Conservation (phyloP, 2,113 vertebrate species). For the Lepidothrix coronata region DNA sequence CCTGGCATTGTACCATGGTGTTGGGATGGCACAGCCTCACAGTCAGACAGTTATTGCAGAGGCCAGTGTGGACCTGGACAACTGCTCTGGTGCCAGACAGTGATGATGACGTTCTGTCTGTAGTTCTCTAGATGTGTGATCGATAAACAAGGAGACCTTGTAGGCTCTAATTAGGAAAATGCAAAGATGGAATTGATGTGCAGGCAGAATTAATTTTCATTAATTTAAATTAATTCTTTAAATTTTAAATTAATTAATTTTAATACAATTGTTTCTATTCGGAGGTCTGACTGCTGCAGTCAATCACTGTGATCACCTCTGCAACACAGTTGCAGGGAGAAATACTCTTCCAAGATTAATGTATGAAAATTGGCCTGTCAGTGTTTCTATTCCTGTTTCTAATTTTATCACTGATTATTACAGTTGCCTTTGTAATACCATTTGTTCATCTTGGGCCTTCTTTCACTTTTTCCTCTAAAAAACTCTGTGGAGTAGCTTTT, state of each 20-base stretch:
- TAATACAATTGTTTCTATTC: neutral
- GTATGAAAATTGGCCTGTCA: neutral
- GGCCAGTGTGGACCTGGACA: neutral
- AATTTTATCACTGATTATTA: neutral
- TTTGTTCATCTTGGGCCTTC: neutral
- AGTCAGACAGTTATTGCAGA: neutral
- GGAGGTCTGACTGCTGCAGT: neutral
- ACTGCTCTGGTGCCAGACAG: neutral
- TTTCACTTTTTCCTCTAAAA: neutral
- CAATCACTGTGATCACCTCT: neutral
- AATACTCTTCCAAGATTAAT: neutral
- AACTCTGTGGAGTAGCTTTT: neutral
- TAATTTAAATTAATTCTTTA: neutral
- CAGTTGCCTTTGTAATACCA: neutral
- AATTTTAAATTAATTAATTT: neutral
- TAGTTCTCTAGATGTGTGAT: neutral
- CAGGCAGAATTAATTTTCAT: constrained; percentile 1
- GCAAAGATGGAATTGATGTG: neutral
- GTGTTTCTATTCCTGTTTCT: neutral
- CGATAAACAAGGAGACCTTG: neutral
- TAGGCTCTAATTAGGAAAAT: neutral
- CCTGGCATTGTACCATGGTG: accelerated
- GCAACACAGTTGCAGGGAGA: neutral
- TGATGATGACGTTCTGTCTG: neutral
- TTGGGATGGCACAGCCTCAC: neutral